A percentile compares a stretch with the other conserved stretches of the same genome.
Conservation (phyloP, 2,888 invertebrate genomes). For the Lydus trimaculatus region DNA sequence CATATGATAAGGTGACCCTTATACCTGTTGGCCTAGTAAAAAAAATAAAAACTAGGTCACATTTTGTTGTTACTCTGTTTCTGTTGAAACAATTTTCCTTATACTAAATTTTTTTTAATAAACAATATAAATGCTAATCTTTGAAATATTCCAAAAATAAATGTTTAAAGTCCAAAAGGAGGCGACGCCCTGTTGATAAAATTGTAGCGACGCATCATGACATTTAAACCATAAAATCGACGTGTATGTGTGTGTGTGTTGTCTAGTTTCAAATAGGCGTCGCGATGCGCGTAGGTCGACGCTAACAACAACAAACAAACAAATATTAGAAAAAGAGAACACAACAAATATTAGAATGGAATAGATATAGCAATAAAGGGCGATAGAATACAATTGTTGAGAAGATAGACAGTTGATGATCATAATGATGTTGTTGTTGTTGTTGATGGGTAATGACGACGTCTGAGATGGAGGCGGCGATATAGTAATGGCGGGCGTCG, state of each 20-base stretch:
- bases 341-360: too few species aligned
- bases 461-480: background rate
- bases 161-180: background rate
- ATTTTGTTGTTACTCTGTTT: background rate
- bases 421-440: background rate
- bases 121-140: background rate
- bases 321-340: background rate
- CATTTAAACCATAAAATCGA: background rate
- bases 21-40: slow-evolving; percentile 4
- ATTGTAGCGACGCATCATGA: background rate
- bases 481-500: background rate
- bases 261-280: background rate
- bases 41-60: background rate
- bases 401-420: background rate
- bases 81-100: background rate
- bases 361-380: background rate
- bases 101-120: background rate
- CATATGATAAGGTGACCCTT: background rate
- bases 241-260: background rate
- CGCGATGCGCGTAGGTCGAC: background rate
- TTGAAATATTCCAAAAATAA: background rate
- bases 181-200: background rate
- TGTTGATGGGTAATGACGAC: too few species aligned
- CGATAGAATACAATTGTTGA: background rate
- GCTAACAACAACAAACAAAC: background rate